Conservation (phyloP, 2,797 vertebrate species). For the Ammospiza maritima region DNA sequence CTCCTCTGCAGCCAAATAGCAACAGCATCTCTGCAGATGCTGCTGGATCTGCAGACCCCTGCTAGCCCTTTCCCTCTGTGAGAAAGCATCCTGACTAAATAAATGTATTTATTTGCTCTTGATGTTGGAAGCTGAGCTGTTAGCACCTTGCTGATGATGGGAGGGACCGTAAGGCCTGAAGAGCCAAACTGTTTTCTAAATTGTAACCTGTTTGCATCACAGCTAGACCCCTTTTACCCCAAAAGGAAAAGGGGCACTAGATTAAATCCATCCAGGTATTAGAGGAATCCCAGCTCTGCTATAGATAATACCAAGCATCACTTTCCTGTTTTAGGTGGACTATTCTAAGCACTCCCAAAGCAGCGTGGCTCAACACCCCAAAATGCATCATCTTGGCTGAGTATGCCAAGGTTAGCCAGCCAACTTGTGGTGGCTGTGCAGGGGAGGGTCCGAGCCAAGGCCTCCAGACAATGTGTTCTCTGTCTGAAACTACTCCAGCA, state of each 20-base stretch:
- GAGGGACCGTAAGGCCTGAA: not conserved
- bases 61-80: not conserved
- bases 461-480: not conserved
- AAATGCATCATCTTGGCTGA: not conserved
- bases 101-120: not conserved
- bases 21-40: not conserved
- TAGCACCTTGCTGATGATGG: not conserved
- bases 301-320: constrained; percentile 13
- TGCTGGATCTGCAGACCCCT: not conserved
- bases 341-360: constrained; percentile 3
- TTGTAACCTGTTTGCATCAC: not conserved
- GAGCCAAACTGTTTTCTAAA: not conserved
- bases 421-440: not conserved
- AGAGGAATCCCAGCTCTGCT: constrained; percentile 10
- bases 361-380: not conserved
- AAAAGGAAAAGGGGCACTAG: not conserved
- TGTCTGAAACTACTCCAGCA: not conserved
- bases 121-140: not conserved
- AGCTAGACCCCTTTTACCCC: not conserved
- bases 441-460: not conserved
- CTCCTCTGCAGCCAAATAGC: not conserved
- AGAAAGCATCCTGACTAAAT: not conserved
- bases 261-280: constrained; percentile 8
- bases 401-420: not conserved
- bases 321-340: constrained; percentile 28